These are phyloP conservation scores for Tineola bisselliella DNA, from an alignment of 2,888 invertebrate species.

Conservation along the genomic window DNA sequence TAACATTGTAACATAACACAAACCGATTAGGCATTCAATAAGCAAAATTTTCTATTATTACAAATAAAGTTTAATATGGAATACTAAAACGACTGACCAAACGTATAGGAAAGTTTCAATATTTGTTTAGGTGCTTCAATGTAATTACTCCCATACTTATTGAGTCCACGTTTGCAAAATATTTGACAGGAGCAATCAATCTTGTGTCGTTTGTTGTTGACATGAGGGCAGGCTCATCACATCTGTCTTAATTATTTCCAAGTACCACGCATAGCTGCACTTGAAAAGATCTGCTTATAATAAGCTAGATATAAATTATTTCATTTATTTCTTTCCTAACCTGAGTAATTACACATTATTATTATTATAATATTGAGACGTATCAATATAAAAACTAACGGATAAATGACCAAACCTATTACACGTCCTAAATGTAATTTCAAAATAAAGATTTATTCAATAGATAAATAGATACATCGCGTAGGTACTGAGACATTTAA, in stretches of 20 bases:
- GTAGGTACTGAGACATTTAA: too few species aligned
- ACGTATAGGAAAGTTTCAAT: slow-evolving; percentile 1
- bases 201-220: slow-evolving; percentile 12
- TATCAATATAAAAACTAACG: too few species aligned
- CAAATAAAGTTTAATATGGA: background rate
- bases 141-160: background rate
- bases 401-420: too few species aligned
- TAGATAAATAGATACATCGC: too few species aligned
- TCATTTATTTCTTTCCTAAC: too few species aligned
- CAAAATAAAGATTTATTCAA: too few species aligned
- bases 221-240: slow-evolving; percentile 11
- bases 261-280: background rate
- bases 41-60: too few species aligned
- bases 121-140: slow-evolving; percentile 3
- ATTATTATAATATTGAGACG: too few species aligned
- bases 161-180: slow-evolving; percentile 8
- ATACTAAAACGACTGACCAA: background rate
- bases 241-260: slow-evolving; percentile 13
- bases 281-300: background rate
- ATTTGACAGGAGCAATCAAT: slow-evolving; percentile 16
- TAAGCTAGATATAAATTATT: background rate
- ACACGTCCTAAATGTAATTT: too few species aligned
- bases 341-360: too few species aligned
- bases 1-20: too few species aligned
- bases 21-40: too few species aligned